Base-by-base conservation (phyloP, 2,888 invertebrate species). In the Pandemis heparana region DNA sequence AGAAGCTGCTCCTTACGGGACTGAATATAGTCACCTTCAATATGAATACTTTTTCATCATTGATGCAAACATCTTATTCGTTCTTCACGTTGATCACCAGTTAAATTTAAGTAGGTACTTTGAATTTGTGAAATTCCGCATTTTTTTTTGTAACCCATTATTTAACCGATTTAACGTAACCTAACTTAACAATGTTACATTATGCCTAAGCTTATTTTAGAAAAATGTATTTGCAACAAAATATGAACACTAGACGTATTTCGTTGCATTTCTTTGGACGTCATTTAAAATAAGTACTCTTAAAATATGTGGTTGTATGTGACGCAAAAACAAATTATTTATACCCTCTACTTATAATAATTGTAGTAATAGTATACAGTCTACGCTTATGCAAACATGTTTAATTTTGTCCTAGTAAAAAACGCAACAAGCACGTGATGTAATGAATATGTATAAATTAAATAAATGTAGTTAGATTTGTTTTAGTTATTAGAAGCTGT, bases 11-110 rank as follows among this genome's bases (percentile, higher is more conserved):
- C 0, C 75, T 91, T n/a, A 85, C 87, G 6, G 91, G 90, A 2
- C 82, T 83, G 65, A 87, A 87, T 0, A 77, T 90, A 5, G 84
- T 90, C 0, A 77, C 83, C 4, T 89, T 85, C 78, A 89, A 90
- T 67, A 91, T 91, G 91, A 85, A 90, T 39, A 80, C 89, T 5
- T 91, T 91, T 67, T 86, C 90, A 51, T 88, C 89, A n/a, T 87
- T 91, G 23, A 74, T 91, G 71, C 90, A 91, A 77, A 87, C 89
- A 5, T 89, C 91, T 60, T 91, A 91, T 74, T 91, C 91, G 0
- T 88, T 91, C 79, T 91, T 88, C 23, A 91, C 91, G 16, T 83
- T 91, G 48, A 88, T 91, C 48, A 85, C 87, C 46, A 83, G 77
- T 59, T 80, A 82, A 43, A 53, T 60, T 39, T n/a, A n/a, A n/a